These are phyloP conservation scores for Aspidiotus rigidus DNA, from an alignment of 2,888 invertebrate species.

Conservation along the genomic window DNA sequence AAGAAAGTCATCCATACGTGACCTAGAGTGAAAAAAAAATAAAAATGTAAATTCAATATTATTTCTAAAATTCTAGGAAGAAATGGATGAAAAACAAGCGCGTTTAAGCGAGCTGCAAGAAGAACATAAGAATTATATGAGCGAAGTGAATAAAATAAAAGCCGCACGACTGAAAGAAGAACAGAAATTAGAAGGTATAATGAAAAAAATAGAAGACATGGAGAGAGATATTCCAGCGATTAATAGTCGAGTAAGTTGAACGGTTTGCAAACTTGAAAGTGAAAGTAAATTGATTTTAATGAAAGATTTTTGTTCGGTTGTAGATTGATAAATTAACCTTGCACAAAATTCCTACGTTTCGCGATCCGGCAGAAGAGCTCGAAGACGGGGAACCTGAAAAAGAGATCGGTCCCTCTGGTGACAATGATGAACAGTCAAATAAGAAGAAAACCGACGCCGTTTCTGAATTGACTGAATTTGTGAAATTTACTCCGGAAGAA, in stretches of 20 bases:
- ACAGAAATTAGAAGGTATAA: conserved; percentile 55
- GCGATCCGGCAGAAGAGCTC: conserved; percentile 1
- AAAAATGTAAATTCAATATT: not conserved
- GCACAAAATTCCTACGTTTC: conserved; percentile 52
- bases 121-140: conserved; percentile 51
- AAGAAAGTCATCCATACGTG: conserved; percentile 7
- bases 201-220: conserved; percentile 46
- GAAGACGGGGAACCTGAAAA: conserved; percentile 14
- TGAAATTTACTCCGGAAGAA: conserved; percentile 9
- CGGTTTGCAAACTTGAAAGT: not conserved
- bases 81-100: conserved; percentile 48
- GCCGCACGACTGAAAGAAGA: conserved; percentile 64
- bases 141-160: conserved; percentile 59
- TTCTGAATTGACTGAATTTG: not conserved
- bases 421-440: not conserved
- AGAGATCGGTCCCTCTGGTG: not conserved
- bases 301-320: not conserved
- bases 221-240: conserved; percentile 12
- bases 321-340: conserved; percentile 53
- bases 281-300: not conserved
- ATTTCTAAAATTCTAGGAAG: conserved; percentile 44
- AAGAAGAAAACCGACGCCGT: not conserved
- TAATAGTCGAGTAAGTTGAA: not conserved
- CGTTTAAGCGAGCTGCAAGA: conserved; percentile 48
- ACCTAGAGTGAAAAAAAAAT: not conserved